These are phyloP conservation scores for Callaeas wilsoni DNA, from an alignment of 2,113 vertebrate genomes.

Conservation along the genomic window DNA sequence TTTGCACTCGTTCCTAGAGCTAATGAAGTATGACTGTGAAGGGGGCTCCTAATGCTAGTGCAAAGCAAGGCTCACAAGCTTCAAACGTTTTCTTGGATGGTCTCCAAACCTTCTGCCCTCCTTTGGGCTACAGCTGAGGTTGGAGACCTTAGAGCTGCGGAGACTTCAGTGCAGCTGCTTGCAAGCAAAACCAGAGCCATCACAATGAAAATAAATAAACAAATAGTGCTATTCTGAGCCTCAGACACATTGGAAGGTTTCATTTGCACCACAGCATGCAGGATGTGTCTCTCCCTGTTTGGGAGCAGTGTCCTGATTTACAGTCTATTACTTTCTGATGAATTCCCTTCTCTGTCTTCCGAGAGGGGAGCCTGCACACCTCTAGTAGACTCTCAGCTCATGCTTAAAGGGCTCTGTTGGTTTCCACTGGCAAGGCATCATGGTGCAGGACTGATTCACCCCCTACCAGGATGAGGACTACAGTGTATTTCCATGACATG, in stretches of 20 bases:
- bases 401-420: not conserved
- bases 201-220: conserved; percentile 40
- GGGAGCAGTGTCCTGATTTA: not conserved
- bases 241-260: not conserved
- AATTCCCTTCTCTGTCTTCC: not conserved
- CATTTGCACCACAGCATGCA: not conserved
- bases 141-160: not conserved
- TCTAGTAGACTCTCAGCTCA: not conserved
- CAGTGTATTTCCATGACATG: not conserved
- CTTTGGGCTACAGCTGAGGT: conserved; percentile 15
- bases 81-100: conserved; percentile 14
- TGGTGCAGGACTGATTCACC: not conserved
- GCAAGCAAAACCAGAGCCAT: conserved; percentile 38
- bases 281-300: not conserved
- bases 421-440: not conserved
- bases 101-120: conserved; percentile 26
- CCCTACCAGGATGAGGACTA: not conserved
- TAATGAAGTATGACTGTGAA: conserved; percentile 27
- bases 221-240: conserved; percentile 13
- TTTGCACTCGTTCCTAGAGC: not conserved
- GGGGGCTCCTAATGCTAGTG: not conserved
- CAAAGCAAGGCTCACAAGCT: not conserved
- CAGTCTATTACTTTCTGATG: not conserved
- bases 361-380: not conserved
- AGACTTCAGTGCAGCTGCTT: not conserved